These are phyloP conservation scores for Atta cephalotes DNA, from an alignment of 1,140 invertebrate species.

Conservation along the genomic window DNA sequence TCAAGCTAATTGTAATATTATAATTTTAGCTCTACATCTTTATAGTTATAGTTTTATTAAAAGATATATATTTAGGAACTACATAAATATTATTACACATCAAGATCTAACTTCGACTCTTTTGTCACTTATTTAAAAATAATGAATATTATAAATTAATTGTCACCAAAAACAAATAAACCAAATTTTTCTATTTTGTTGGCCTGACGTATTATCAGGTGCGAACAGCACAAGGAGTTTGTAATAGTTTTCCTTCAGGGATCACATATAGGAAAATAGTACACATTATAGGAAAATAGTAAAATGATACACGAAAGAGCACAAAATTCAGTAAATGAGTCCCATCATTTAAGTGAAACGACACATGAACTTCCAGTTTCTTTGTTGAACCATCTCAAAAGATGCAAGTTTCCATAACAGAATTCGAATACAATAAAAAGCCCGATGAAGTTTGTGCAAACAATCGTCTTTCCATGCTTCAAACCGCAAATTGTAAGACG, in stretches of 20 bases:
- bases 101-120: no score
- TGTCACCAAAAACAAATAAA: background rate
- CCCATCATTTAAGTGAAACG: conserved; percentile 54
- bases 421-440: conserved; percentile 69
- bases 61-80: no score
- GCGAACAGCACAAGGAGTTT: background rate
- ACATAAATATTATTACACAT: no score
- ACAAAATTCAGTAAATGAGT: conserved; percentile 44
- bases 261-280: conserved; percentile 62
- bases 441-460: conserved; percentile 61
- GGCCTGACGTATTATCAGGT: background rate
- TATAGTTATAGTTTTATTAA: no score
- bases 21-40: no score
- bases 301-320: conserved; percentile 5
- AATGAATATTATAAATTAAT: background rate
- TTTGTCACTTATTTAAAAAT: background rate
- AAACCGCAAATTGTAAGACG: conserved; percentile 31
- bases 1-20: no score
- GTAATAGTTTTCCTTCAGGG: background rate
- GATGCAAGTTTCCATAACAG: conserved; percentile 34
- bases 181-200: background rate
- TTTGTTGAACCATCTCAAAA: background rate
- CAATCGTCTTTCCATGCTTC: conserved; percentile 67
- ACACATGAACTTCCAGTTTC: conserved; percentile 24
- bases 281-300: conserved; percentile 59